Base-by-base conservation (phyloP, 2,888 invertebrate genomes). In the Cerastis leucographa region DNA sequence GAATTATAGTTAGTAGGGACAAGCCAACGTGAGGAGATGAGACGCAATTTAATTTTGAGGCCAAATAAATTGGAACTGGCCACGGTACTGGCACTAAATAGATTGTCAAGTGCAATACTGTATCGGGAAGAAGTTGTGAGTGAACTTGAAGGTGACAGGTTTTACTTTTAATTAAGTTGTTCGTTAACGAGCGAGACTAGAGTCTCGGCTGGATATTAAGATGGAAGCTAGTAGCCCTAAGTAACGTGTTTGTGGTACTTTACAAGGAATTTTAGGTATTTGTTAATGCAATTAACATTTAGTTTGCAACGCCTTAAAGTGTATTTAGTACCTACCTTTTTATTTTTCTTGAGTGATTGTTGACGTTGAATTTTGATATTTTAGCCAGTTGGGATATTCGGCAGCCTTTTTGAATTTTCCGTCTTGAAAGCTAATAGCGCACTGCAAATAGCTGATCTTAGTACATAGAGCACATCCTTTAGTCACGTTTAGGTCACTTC, bases 1-100 rank as follows among this genome's bases (percentile, higher is more conserved):
- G 90, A 89, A 90, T 89, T 87, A 87, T 85, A 85, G 74, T 79
- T 74, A 78, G 74, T 72, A 11, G 78, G 86, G 87, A 86, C 84
- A 75, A 79, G 75, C 80, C 80, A 64, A 79, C 85, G 79, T 84
- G 81, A 78, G 76, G 80, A 81, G 83, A 87, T 85, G 87, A 87
- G 78, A 78, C 80, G 80, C 89, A 89, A 91, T 91, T 90, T 89
- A 90, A 91, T 91, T 90, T 88, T 88, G 86, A 88, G 81, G 85
- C 80, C 83, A 86, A 88, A 90, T 89, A 91, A 92, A 91, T 91
- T 91, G 86, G 88, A 89, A 91, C 86, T 87, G 88, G 76, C 85
- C 85, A 76, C 84, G 74, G 56, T 84, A 76, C 77, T 88, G 72
- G 51, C 85, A 44, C 87, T 89, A 90, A 91, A 88, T 89, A 89